These are phyloP conservation scores for Corvus moneduloides DNA, from an alignment of 2,113 vertebrate genomes.

Conservation along the genomic window DNA sequence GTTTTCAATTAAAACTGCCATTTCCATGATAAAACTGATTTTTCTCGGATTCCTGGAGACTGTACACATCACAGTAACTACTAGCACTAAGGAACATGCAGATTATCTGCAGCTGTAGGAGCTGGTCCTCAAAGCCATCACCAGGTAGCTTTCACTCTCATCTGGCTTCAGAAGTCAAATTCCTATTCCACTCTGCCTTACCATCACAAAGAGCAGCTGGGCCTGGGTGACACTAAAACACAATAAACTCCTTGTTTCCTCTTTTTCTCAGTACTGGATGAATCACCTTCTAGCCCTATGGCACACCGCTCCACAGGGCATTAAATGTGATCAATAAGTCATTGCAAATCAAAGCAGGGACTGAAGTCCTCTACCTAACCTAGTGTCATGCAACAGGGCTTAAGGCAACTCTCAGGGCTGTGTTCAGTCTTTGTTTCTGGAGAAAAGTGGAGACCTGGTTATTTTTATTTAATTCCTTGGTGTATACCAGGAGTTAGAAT, in stretches of 20 bases:
- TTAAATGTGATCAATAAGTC: not conserved
- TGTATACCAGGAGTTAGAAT: not conserved
- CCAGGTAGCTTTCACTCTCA: not conserved
- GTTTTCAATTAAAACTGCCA: not conserved
- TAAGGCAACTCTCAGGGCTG: not conserved
- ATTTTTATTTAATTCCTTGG: not conserved
- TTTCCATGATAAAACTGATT: not conserved
- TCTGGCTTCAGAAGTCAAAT: not conserved
- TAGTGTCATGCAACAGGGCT: not conserved
- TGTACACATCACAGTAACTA: not conserved
- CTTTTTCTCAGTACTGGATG: not conserved
- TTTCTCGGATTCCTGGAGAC: not conserved
- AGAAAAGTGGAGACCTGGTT: not conserved
- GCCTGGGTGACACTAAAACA: not conserved
- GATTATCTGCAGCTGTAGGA: not conserved
- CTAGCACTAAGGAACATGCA: not conserved
- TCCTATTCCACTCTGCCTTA: not conserved
- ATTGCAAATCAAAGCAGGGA: not conserved
- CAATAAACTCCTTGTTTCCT: not conserved
- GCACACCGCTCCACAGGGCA: not conserved
- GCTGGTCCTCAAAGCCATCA: not conserved
- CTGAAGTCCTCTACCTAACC: not conserved
- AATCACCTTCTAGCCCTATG: not conserved
- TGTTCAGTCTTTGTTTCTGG: not conserved
- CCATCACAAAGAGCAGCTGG: not conserved